Base-by-base conservation (phyloP, 2,113 vertebrate genomes). In the Aldabrachelys gigantea region DNA sequence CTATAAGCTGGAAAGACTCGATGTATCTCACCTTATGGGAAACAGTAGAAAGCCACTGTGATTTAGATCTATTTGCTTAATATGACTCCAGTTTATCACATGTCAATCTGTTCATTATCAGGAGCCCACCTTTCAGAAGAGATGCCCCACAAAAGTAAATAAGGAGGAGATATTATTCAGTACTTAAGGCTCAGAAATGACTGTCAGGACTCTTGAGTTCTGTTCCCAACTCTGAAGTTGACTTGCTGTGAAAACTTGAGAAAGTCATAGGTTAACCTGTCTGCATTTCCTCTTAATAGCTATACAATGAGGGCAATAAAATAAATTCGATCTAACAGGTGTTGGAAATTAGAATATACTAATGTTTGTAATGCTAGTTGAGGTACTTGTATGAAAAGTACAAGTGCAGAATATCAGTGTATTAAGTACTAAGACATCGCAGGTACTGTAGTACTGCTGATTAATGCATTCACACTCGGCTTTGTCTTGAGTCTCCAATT, bases 151-250 rank as follows among this genome's bases (percentile, higher is more conserved):
- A 35, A 17, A 65, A 16, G 14, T 65, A 65, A 65, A 65, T 16
- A 65, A 65, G 14, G 31, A 65, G 59, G 14, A 6, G 6, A 29
- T 35, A 35, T 35, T 65, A 17, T 65, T 29, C 31, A 31, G 14
- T 17, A 31, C 31, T 17, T 24, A 75, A 24, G 22, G 17, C 69
- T 22, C 38, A 41, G 38, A 19, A 24, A 41, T 41, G 10, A 3
- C 29, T 10, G 35, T 80, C 0, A 0, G 3, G 57, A 72, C 9
- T 78, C 9, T 52, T 56, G 65, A 47, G 27, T 53, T 86, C 27
- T 76, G 24, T 8, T 24, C 1, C 31, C 17, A 83, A 54, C 25
- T 1, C 10, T 52, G 27, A 47, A 10, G 50, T 52, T 54, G 0
- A 59, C 57, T 5, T 90, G 10, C 69, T 12, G 6, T 2, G 84